Conservation (phyloP, 2,797 vertebrate genomes). For the Adelosebastes latens region DNA sequence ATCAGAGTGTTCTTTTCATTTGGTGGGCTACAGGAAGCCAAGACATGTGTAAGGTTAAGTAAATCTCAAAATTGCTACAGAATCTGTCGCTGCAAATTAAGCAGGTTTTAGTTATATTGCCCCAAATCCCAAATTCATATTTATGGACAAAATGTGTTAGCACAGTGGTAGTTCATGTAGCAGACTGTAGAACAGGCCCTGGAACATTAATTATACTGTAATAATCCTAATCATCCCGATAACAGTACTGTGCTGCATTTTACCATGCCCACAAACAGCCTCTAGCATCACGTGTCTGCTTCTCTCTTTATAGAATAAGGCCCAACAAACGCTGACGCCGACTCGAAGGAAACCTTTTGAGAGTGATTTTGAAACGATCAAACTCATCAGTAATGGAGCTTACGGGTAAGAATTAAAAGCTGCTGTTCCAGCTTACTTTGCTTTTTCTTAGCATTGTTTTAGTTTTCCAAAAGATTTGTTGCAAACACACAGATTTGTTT, state of each 20-base stretch:
- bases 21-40: neutral
- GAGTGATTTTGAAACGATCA: slow-evolving; percentile 95
- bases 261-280: neutral
- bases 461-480: neutral
- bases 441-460: neutral
- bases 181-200: neutral
- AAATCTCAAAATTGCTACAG: neutral
- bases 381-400: slow-evolving; percentile 97
- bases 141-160: neutral
- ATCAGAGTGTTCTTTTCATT: neutral
- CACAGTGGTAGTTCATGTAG: neutral
- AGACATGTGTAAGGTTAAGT: neutral
- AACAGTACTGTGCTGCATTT: neutral
- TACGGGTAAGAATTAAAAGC: slow-evolving; percentile 87
- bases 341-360: slow-evolving; percentile 92
- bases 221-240: neutral
- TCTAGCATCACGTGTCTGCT: neutral
- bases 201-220: neutral
- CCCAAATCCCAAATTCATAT: neutral
- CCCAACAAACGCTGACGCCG: slow-evolving; percentile 73
- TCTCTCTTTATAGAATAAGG: slow-evolving; percentile 61
- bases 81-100: neutral
- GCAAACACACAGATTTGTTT: neutral
- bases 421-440: neutral
- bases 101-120: neutral